Evolutionary conservation across 2,113 vertebrate species (phyloP).

Genomic region (Emberiza fucata): DNA sequence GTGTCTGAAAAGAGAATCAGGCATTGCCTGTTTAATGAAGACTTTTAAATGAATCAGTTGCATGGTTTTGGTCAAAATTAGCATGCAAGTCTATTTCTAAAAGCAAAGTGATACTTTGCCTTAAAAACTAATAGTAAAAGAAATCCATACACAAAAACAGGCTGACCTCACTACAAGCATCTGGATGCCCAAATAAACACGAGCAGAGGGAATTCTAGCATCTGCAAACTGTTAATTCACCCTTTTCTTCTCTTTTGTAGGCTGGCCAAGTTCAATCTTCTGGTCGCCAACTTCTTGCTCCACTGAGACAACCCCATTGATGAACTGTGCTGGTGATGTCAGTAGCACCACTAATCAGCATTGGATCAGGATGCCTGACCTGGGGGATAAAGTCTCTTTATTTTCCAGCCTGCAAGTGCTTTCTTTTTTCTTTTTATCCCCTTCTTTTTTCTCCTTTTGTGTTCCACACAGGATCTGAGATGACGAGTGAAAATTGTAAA

Average conservation of each 20-base stretch:
- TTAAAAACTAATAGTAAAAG: conserved; percentile 10
- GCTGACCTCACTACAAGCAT: conserved; percentile 21
- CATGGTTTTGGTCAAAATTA: conserved; percentile 36
- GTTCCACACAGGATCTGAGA: background rate
- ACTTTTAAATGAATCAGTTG: conserved; percentile 25
- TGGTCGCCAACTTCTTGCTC: conserved; percentile 53
- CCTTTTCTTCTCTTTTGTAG: conserved; percentile 60
- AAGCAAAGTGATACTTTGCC: conserved; percentile 17
- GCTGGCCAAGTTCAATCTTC: conserved; percentile 50
- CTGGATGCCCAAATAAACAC: conserved; percentile 48
- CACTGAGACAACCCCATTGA: conserved; percentile 3
- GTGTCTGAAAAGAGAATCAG: conserved; percentile 27
- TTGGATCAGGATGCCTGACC: background rate
- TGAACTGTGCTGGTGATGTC: conserved; percentile 58
- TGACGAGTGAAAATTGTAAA: background rate
- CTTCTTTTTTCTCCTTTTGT: background rate
- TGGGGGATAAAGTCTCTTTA: conserved; percentile 12
- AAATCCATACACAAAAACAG: conserved; percentile 2
- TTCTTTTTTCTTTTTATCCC: background rate
- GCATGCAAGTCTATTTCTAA: conserved; percentile 36
- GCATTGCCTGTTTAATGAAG: background rate
- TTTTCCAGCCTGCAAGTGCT: background rate
- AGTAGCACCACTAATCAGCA: conserved; percentile 52
- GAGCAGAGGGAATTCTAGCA: conserved; percentile 43
- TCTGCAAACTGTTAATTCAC: conserved; percentile 65